Base-by-base conservation (phyloP, 2,113 vertebrate species). In the Alethe castanea region DNA sequence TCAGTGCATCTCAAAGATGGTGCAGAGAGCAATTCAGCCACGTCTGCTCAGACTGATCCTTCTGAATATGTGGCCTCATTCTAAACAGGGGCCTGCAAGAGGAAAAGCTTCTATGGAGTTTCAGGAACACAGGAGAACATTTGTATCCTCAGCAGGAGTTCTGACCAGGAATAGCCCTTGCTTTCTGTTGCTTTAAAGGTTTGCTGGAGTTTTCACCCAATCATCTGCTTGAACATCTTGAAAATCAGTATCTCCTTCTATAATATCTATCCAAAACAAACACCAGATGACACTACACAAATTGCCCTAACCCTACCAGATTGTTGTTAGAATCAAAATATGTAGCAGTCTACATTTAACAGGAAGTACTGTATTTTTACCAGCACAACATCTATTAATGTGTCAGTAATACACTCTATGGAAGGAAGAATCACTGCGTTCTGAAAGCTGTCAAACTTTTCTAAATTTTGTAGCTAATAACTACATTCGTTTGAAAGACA, bases 181-280 rank as follows among this genome's bases (percentile, higher is more conserved):
- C 85, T 97, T 98, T 96, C 91, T 94, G 95, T 96, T 96, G 86
- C 95, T 97, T 97, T 95, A 95, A 97, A 97, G 97, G 96, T 97
- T 98, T 97, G 73, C 86, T 96, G 87, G 93, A 98, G 87, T 97
- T 97, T 97, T 96, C 79, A 78, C 95, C 96, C 97, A 97, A 97
- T 98, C 97, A 98, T 98, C 97, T 98, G 97, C 94, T 97, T 95
- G 84, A 98, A 95, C 97, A 98, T 98, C 98, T 98, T 98, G 98
- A 97, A 97, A 97, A 96, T 96, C 96, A 98, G 72, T 97, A 96
- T 97, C 97, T 97, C 95, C 96, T 98, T 98, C 94, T 94, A 97
- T 86, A 96, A 89, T 98, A 98, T 96, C 96, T 96, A 96, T 97
- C 90, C 95, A 98, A 98, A 98, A 97, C 96, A 98, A 97, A 97